These are phyloP conservation scores for Hydropsyche tenuis DNA, from an alignment of 1,140 invertebrate genomes.

Conservation along the genomic window DNA sequence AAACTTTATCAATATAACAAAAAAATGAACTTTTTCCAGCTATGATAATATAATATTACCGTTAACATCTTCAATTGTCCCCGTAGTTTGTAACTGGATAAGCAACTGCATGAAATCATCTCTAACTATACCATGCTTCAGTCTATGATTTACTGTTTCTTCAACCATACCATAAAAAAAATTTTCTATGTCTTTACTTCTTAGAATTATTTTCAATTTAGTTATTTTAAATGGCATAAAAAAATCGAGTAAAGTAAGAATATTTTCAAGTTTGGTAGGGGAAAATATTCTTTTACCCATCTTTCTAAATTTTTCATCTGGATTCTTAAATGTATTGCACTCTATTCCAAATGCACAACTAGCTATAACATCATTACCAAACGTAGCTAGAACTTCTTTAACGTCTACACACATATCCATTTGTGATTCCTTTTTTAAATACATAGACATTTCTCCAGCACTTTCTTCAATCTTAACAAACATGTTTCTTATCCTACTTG, in stretches of 20 bases:
- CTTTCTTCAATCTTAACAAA: slow-evolving; percentile 52
- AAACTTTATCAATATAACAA: too few species aligned
- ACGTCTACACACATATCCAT: slow-evolving; percentile 55
- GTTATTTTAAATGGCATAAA: slow-evolving; percentile 27
- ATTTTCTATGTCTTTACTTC: slow-evolving; percentile 36
- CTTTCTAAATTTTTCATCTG: slow-evolving; percentile 63
- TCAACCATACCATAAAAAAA: slow-evolving; percentile 65
- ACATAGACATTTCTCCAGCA: slow-evolving; percentile 55
- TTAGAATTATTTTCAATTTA: slow-evolving; percentile 10
- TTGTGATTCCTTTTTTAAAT: slow-evolving; percentile 55
- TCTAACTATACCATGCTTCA: slow-evolving; percentile 57
- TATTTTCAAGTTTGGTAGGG: slow-evolving; percentile 27
- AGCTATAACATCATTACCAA: slow-evolving; percentile 70
- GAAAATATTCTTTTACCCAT: slow-evolving; percentile 56
- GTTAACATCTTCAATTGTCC: slow-evolving; percentile 41
- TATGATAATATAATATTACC: too few species aligned
- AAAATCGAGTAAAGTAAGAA: slow-evolving; percentile 24
- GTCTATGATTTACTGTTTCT: slow-evolving; percentile 63
- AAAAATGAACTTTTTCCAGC: too few species aligned
- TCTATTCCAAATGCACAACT: slow-evolving; percentile 69
- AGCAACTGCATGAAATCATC: slow-evolving; percentile 69
- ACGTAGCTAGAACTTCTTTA: slow-evolving; percentile 65
- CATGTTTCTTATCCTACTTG: slow-evolving; percentile 53
- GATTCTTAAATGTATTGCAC: slow-evolving; percentile 65
- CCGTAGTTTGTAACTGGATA: slow-evolving; percentile 65